A percentile compares a stretch with the other conserved stretches of the same genome.
phyloP scores from a whole-genome alignment of 1,140 invertebrate species.

The Drosophila navojoa region DNA sequence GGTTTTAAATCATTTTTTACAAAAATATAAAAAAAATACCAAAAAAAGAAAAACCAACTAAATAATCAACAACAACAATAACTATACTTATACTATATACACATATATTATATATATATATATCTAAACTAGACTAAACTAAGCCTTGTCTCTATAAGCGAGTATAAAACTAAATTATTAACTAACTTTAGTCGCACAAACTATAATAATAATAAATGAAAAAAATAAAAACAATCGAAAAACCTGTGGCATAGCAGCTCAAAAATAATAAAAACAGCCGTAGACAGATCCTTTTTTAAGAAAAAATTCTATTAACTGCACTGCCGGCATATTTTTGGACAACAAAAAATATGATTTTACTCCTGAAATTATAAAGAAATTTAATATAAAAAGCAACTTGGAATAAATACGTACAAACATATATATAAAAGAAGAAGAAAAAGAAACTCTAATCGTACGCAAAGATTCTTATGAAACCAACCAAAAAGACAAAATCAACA shows the following conservation, averaged over 20 bases:
- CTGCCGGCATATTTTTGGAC: slow-evolving; percentile 74
- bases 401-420: slow-evolving; percentile 46
- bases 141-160: slow-evolving; percentile 70
- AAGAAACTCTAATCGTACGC: slow-evolving; percentile 41
- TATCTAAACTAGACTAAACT: slow-evolving; percentile 43
- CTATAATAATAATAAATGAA: slow-evolving; percentile 4
- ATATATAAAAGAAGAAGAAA: not conserved
- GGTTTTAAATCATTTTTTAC: slow-evolving; percentile 57
- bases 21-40: slow-evolving; percentile 21
- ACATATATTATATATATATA: slow-evolving; percentile 36
- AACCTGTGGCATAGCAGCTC: slow-evolving; percentile 36
- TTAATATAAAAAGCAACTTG: not conserved
- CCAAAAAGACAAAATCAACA: slow-evolving; percentile 40
- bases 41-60: slow-evolving; percentile 39
- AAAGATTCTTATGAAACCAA: slow-evolving; percentile 68
- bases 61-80: slow-evolving; percentile 48
- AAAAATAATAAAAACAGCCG: slow-evolving; percentile 35
- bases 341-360: slow-evolving; percentile 69
- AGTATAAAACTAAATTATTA: slow-evolving; percentile 27
- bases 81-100: slow-evolving; percentile 52
- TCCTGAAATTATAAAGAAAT: slow-evolving; percentile 23
- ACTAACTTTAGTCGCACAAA: slow-evolving; percentile 70
- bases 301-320: slow-evolving; percentile 71
- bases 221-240: slow-evolving; percentile 23
- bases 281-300: slow-evolving; percentile 38